phyloP scores from a whole-genome alignment of 1,140 invertebrate genomes.

The Eubasilissa regina region DNA sequence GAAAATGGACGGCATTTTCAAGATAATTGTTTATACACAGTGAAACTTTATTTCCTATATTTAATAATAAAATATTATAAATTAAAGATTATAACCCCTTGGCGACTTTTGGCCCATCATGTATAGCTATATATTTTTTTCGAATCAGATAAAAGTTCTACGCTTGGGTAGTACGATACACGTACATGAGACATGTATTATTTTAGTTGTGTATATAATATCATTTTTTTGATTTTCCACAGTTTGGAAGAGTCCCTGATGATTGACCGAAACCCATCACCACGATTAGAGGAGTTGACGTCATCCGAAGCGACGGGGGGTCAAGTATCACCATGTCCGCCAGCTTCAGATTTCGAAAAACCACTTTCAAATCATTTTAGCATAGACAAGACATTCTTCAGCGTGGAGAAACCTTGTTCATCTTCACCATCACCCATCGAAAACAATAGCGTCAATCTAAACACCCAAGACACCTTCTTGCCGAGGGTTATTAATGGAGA shows the following conservation, averaged over 20 bases:
- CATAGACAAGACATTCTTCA: conserved; percentile 57
- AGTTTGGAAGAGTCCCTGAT: conserved; percentile 76
- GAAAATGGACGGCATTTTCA: too few species aligned
- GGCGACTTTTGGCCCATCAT: too few species aligned
- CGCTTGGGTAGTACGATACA: too few species aligned
- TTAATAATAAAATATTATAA: too few species aligned
- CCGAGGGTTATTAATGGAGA: conserved; percentile 40
- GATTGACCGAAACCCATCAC: conserved; percentile 43
- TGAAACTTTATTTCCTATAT: too few species aligned
- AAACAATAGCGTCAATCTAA: conserved; percentile 45
- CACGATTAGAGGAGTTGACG: conserved; percentile 36
- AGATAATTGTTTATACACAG: too few species aligned
- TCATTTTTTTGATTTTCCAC: too few species aligned
- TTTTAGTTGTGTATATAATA: too few species aligned
- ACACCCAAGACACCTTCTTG: conserved; percentile 18
- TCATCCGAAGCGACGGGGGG: conserved; percentile 36
- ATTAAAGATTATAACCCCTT: too few species aligned
- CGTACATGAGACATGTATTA: too few species aligned
- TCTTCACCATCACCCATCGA: conserved; percentile 60
- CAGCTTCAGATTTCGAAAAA: conserved; percentile 12
- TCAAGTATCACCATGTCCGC: conserved; percentile 43
- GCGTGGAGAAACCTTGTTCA: conserved; percentile 58
- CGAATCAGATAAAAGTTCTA: too few species aligned
- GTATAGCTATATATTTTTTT: too few species aligned
- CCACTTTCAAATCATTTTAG: conserved; percentile 49